These are phyloP conservation scores for Turdus rufiventris DNA, from an alignment of 2,113 vertebrate genomes.

Conservation along the genomic window DNA sequence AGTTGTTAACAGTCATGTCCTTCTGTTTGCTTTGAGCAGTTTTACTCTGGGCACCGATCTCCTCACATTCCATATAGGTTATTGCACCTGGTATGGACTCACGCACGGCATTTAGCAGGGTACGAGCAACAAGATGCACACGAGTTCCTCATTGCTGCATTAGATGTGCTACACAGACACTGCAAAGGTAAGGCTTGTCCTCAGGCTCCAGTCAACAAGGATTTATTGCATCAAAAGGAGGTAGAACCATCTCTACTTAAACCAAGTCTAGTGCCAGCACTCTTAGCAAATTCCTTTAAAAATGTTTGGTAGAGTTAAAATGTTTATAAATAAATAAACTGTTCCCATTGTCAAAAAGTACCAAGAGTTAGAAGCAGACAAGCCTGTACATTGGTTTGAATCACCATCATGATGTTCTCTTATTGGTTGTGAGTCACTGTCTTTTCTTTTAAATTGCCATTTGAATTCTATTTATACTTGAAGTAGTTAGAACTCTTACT, in stretches of 20 bases:
- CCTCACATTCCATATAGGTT: slow-evolving; percentile 99
- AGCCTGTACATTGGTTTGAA: neutral
- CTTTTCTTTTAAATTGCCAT: slow-evolving; percentile 36
- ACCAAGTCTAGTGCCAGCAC: neutral
- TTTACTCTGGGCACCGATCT: slow-evolving; percentile 98
- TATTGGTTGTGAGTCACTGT: slow-evolving; percentile 33
- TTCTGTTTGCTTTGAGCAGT: slow-evolving; percentile 75
- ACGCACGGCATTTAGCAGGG: slow-evolving; percentile 95
- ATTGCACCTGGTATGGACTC: slow-evolving; percentile 98
- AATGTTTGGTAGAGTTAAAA: neutral
- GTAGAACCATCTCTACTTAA: neutral
- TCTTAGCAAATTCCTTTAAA: neutral
- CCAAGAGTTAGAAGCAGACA: neutral
- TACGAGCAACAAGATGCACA: slow-evolving; percentile 99
- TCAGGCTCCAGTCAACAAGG: neutral
- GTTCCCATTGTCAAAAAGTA: neutral
- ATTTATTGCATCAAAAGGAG: slow-evolving; percentile 7
- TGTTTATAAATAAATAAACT: neutral
- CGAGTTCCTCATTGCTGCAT: slow-evolving; percentile 97
- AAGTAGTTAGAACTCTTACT: slow-evolving; percentile 25
- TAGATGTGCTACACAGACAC: slow-evolving; percentile 97
- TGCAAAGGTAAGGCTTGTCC: slow-evolving; percentile 87
- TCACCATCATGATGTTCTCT: neutral
- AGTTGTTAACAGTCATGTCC: slow-evolving; percentile 4
- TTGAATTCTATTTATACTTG: slow-evolving; percentile 39